These are phyloP conservation scores for Ladona fulva DNA, from an alignment of 1,140 invertebrate genomes.

Conservation along the genomic window DNA sequence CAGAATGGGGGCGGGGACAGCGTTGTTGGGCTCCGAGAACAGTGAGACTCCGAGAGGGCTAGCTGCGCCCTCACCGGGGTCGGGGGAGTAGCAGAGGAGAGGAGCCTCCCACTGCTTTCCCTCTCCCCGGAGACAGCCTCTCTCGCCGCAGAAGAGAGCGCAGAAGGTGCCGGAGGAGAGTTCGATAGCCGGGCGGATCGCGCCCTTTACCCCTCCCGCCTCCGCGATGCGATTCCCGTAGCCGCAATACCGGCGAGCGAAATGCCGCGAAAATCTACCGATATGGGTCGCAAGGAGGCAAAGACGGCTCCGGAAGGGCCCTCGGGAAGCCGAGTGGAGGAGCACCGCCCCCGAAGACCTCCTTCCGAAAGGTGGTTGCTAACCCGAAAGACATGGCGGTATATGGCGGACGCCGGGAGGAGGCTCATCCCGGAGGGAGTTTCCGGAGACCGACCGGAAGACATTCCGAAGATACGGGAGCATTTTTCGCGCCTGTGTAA, in stretches of 20 bases:
- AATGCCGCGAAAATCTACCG: too few relatives aligned
- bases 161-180: too few relatives aligned
- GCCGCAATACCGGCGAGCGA: too few relatives aligned
- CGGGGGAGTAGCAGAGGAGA: too few relatives aligned
- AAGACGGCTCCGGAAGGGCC: neutral
- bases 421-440: slow-evolving; percentile 66
- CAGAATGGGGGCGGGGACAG: neutral
- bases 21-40: neutral
- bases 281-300: neutral
- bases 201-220: too few relatives aligned
- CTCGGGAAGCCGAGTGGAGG: neutral
- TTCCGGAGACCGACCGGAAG: slow-evolving; percentile 55
- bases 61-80: neutral
- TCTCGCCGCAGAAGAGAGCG: too few relatives aligned
- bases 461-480: slow-evolving; percentile 66
- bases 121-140: too few relatives aligned
- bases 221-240: too few relatives aligned
- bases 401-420: slow-evolving; percentile 81
- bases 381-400: slow-evolving; percentile 79
- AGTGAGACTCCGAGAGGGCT: neutral
- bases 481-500: slow-evolving; percentile 75
- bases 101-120: too few relatives aligned
- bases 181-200: too few relatives aligned
- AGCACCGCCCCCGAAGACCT: neutral
- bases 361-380: slow-evolving; percentile 65